These are phyloP conservation scores for Plagiodera versicolora DNA, from an alignment of 2,888 invertebrate genomes.

Conservation along the genomic window DNA sequence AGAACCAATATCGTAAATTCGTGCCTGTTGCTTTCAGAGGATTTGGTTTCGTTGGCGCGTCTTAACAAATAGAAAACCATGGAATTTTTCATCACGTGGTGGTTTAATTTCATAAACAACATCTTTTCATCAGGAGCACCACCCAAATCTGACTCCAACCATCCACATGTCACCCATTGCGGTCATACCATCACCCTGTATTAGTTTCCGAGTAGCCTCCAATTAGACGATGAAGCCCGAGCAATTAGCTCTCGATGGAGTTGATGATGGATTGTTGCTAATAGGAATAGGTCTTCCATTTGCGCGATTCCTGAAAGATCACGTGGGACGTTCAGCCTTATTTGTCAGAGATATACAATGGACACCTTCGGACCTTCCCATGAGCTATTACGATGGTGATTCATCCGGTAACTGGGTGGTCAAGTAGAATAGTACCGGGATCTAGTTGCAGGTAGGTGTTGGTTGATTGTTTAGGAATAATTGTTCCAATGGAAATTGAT, in stretches of 20 bases:
- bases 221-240: not conserved
- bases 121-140: too few species aligned
- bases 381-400: not conserved
- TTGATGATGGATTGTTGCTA: not conserved
- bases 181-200: not conserved
- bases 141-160: too few species aligned
- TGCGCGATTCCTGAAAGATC: not conserved
- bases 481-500: too few species aligned
- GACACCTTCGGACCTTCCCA: conserved; percentile 4
- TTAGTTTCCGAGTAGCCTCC: not conserved
- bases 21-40: not conserved
- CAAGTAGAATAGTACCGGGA: not conserved
- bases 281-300: conserved; percentile 10
- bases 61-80: not conserved
- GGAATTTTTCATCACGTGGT: too few species aligned
- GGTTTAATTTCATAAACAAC: too few species aligned
- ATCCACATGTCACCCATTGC: too few species aligned
- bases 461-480: not conserved
- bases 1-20: conserved; percentile 38
- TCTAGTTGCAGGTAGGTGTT: not conserved
- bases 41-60: not conserved
- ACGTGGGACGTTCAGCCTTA: conserved; percentile 1
- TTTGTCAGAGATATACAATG: conserved; percentile 8
- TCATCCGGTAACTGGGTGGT: not conserved
- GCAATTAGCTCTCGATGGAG: not conserved